These are phyloP conservation scores for Xiphophorus maculatus DNA, from an alignment of 2,113 vertebrate species.

Conservation along the genomic window DNA sequence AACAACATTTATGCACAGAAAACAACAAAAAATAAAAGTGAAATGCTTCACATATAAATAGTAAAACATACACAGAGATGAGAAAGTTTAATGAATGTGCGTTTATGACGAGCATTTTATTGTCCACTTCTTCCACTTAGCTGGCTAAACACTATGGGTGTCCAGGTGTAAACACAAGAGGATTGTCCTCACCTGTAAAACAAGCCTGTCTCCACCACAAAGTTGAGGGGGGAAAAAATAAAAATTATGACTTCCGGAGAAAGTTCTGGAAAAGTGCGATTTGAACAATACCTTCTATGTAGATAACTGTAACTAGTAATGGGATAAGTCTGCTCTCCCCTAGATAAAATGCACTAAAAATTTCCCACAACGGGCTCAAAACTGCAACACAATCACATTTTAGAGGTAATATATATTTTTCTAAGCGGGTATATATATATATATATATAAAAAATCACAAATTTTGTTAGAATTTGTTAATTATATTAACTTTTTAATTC, in stretches of 20 bases:
- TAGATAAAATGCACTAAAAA: constrained; percentile 12
- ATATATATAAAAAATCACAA: constrained; percentile 1
- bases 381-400: constrained; percentile 40
- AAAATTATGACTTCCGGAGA: constrained; percentile 9
- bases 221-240: background rate
- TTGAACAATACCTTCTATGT: constrained; percentile 11
- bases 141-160: constrained; percentile 28
- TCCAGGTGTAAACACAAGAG: constrained; percentile 52
- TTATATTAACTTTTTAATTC: constrained; percentile 30
- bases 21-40: background rate
- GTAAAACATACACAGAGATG: background rate
- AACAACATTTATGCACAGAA: background rate
- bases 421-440: background rate
- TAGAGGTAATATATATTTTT: constrained; percentile 10
- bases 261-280: constrained; percentile 29
- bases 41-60: constrained; percentile 7
- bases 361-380: constrained; percentile 14
- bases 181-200: constrained; percentile 59
- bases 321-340: background rate
- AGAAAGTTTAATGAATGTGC: constrained; percentile 35
- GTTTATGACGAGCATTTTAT: constrained; percentile 19
- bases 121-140: constrained; percentile 11
- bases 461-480: constrained; percentile 43
- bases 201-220: constrained; percentile 19
- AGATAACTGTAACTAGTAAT: constrained; percentile 12